Base-by-base conservation (phyloP, 2,113 vertebrate genomes). In the Anas platyrhynchos region DNA sequence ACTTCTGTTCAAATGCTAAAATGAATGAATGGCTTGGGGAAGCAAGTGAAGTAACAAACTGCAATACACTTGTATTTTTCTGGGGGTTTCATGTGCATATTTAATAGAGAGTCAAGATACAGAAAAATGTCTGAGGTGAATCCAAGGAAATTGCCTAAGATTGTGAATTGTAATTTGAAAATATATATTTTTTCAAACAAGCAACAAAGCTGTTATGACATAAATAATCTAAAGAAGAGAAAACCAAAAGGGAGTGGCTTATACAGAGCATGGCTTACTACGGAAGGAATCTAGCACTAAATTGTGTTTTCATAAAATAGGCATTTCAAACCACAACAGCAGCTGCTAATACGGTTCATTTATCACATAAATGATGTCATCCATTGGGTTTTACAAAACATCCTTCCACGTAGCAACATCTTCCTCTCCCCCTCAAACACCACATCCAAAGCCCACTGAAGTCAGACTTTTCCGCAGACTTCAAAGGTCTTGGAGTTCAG, bases 321-420 rank as follows among this genome's bases (percentile, higher is more conserved):
- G 66, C 38, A 36, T 86, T 75, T 73, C 58, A 91, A 93, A 86
- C 62, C 80, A 25, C 44, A 97, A 73, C 68, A 84, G 73, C 93
- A 95, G 88, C 86, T 96, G 93, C 77, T 95, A 69, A 84, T 79
- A 72, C 1, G 16, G 91, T 84, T 91, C 90, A 91, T 90, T 96
- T 96, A 91, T 93, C n/a, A 0, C 67, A 91, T 32, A 79, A 96
- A 94, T 91, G 38, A 96, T 73, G 90, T 94, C 77, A 91, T 75
- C 68, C 76, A 32, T 2, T 36, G 25, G 50, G 66, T 44, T 93
- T 85, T 86, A 73, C n/a, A 88, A 62, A 92, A 90, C 67, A 36
- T 65, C 88, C 62, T 95, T 95, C 95, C 90, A 96, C 83, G 88
- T 38, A 86, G 89, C 23, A 8, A 95, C 83, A 90, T 46, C 89